Conservation (phyloP, 2,888 invertebrate species). For the Hymenopus coronatus region DNA sequence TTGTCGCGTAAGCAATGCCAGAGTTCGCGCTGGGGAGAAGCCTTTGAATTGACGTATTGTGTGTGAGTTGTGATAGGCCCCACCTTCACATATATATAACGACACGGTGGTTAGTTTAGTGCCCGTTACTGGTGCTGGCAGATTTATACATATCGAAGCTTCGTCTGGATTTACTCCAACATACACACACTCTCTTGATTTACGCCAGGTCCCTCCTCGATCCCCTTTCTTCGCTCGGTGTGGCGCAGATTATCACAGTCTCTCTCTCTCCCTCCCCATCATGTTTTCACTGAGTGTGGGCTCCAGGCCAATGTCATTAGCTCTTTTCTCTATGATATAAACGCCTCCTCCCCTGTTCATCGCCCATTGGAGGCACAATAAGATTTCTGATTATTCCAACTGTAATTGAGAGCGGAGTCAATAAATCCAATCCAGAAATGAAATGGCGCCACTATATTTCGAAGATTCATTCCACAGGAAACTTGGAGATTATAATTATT, state of each 20-base stretch:
- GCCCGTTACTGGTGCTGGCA: constrained; percentile 3
- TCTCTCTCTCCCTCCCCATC: background rate
- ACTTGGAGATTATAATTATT: no score
- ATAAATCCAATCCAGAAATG: background rate
- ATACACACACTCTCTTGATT: background rate
- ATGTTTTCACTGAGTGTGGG: background rate
- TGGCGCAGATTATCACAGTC: background rate
- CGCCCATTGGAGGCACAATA: background rate
- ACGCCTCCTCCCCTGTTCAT: background rate
- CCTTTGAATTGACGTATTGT: constrained; percentile 16
- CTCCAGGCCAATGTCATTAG: constrained; percentile 4
- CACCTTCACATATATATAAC: constrained; percentile 4
- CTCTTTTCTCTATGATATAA: background rate
- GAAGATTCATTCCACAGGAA: background rate
- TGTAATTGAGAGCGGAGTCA: background rate
- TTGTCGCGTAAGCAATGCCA: background rate
- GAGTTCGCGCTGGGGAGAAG: background rate
- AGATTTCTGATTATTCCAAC: background rate
- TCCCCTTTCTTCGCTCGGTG: background rate
- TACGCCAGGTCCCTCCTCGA: background rate
- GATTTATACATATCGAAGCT: constrained; percentile 7
- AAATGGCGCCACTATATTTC: background rate
- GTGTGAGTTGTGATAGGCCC: constrained; percentile 12
- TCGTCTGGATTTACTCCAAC: constrained; percentile 16
- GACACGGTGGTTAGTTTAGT: background rate